A percentile compares a stretch with the other conserved stretches of the same genome.
Conservation (phyloP, 2,797 vertebrate species). For the Sebastes matsubarae region DNA sequence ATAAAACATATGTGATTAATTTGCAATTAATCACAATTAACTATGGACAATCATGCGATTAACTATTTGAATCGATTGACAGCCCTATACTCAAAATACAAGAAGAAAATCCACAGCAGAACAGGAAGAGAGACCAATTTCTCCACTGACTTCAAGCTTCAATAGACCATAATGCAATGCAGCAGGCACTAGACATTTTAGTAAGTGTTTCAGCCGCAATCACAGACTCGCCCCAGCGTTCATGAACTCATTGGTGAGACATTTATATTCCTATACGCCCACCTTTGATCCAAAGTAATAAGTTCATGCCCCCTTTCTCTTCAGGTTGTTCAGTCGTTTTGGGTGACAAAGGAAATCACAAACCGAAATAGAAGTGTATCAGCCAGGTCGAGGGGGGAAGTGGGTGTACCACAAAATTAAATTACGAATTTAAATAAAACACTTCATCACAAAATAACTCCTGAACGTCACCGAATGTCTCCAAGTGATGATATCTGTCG, state of each 20-base stretch:
- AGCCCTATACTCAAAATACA: neutral
- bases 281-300: constrained; percentile 53
- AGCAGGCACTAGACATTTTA: constrained; percentile 5
- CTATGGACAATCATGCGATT: too few species aligned
- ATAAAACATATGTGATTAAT: too few species aligned
- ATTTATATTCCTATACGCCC: constrained; percentile 45
- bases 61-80: too few species aligned
- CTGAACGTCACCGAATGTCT: constrained; percentile 16
- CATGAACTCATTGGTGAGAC: constrained; percentile 29
- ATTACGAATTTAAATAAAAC: constrained; percentile 46
- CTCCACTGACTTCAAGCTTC: constrained; percentile 2
- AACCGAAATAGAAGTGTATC: constrained; percentile 39
- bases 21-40: too few species aligned
- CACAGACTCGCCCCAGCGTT: constrained; percentile 15
- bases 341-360: constrained; percentile 45
- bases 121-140: constrained; percentile 2
- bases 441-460: constrained; percentile 39
- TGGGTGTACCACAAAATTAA: constrained; percentile 27
- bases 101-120: neutral
- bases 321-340: constrained; percentile 31
- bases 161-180: constrained; percentile 18
- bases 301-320: constrained; percentile 42
- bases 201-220: constrained; percentile 28
- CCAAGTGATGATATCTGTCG: constrained; percentile 30
- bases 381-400: constrained; percentile 11